Evolutionary conservation across 2,888 invertebrate species (phyloP).

Genomic region (Euproctis similis): DNA sequence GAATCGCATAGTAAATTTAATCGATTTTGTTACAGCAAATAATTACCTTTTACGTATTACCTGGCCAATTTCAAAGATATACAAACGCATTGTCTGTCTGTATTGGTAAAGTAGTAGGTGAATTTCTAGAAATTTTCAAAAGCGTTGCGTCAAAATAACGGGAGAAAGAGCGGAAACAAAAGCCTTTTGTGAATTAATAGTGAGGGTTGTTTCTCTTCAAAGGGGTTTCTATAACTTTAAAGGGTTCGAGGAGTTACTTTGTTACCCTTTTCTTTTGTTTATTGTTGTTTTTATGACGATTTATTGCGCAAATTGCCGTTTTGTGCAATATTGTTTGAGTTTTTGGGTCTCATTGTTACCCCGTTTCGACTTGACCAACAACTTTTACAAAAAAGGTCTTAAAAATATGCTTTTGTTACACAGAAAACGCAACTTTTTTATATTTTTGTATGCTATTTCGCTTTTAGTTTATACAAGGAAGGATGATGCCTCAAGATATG

Average conservation of each 20-base stretch:
- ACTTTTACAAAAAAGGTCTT: slow-evolving; percentile 7
- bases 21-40: too few species aligned
- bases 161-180: slow-evolving; percentile 46
- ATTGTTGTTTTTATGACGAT: slow-evolving; percentile 46
- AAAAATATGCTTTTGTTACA: slow-evolving; percentile 8
- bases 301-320: slow-evolving; percentile 57
- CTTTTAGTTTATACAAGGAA: too few species aligned
- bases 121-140: slow-evolving; percentile 48
- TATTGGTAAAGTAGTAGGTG: slow-evolving; percentile 15
- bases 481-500: too few species aligned
- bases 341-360: slow-evolving; percentile 23
- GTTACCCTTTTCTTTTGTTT: slow-evolving; percentile 59
- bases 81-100: slow-evolving; percentile 21
- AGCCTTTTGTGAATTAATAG: slow-evolving; percentile 48
- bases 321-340: slow-evolving; percentile 39
- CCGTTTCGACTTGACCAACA: slow-evolving; percentile 19
- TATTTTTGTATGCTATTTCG: too few species aligned
- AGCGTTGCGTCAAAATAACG: slow-evolving; percentile 60
- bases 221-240: too few species aligned
- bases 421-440: slow-evolving; percentile 1
- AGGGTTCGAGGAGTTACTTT: slow-evolving; percentile 59
- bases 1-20: too few species aligned
- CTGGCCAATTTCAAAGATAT: slow-evolving; percentile 23
- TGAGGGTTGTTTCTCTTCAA: slow-evolving; percentile 71
- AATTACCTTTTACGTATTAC: too few species aligned